A percentile compares a stretch with the other conserved stretches of the same genome.
Evolutionary conservation across 1,140 invertebrate species (phyloP).

Genomic region (Amyelois transitella): DNA sequence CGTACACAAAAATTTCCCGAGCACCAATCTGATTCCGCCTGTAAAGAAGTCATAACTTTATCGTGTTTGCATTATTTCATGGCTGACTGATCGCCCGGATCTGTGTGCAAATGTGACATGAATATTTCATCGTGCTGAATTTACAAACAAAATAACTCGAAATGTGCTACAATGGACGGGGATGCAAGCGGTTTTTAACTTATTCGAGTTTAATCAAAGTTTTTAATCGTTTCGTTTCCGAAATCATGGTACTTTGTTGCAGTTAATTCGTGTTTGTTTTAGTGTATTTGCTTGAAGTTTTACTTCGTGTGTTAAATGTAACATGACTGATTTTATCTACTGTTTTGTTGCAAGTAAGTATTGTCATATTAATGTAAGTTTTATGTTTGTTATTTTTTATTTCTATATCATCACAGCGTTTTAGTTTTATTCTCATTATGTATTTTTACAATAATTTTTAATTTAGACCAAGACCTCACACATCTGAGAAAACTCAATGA

Average conservation of each 20-base stretch:
- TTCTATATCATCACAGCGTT: too few relatives aligned
- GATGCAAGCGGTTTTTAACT: conserved; percentile 10
- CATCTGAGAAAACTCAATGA: too few relatives aligned
- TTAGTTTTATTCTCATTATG: too few relatives aligned
- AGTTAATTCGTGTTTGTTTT: background rate
- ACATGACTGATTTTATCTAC: background rate
- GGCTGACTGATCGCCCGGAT: conserved; percentile 50
- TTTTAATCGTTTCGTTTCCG: conserved; percentile 2
- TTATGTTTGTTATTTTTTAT: too few relatives aligned
- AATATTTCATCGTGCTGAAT: conserved; percentile 45
- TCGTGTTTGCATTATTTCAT: conserved; percentile 66
- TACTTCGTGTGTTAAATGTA: background rate
- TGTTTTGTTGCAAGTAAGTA: background rate
- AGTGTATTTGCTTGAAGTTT: background rate
- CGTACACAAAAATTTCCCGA: conserved; percentile 4
- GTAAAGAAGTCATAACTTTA: conserved; percentile 63
- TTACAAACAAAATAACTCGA: conserved; percentile 31
- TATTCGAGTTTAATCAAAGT: conserved; percentile 5
- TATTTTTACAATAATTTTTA: too few relatives aligned
- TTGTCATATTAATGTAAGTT: background rate
- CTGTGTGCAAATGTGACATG: conserved; percentile 47
- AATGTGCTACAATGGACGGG: conserved; percentile 15
- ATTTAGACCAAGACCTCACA: too few relatives aligned
- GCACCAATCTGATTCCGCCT: conserved; percentile 21
- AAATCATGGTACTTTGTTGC: background rate